Percentiles rank a stretch among this genome's conserved stretches.
phyloP scores from a whole-genome alignment of 2,113 vertebrate species.

The Lampris megalopsis region DNA sequence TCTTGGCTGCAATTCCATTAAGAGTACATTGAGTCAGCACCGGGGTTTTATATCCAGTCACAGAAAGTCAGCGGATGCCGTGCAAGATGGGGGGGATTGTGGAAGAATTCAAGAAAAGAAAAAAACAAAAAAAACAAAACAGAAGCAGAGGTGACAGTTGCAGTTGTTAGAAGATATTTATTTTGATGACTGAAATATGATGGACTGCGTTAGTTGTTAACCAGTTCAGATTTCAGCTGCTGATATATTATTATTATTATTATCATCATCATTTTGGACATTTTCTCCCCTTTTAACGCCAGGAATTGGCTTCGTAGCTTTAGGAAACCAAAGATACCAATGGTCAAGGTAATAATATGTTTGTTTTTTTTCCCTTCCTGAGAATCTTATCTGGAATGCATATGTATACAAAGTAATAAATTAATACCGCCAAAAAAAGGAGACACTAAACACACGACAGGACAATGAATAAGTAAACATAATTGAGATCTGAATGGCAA shows the following conservation, averaged over 20 bases:
- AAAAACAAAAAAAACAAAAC: conserved; percentile 9
- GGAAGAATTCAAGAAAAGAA: not conserved
- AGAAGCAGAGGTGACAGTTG: conserved; percentile 24
- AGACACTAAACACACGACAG: conserved; percentile 78
- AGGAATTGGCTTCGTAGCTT: conserved; percentile 43
- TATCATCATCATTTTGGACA: conserved; percentile 16
- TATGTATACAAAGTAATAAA: conserved; percentile 89
- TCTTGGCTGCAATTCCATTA: too few relatives aligned
- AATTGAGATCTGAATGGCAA: conserved; percentile 54
- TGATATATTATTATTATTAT: conserved; percentile 37
- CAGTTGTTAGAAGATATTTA: conserved; percentile 76
- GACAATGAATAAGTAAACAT: conserved; percentile 83
- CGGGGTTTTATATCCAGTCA: too few relatives aligned
- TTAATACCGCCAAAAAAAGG: conserved; percentile 67
- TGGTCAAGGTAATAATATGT: conserved; percentile 68
- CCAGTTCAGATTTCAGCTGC: conserved; percentile 50
- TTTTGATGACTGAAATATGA: conserved; percentile 68
- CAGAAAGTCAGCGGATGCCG: not conserved
- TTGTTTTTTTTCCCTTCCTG: conserved; percentile 90
- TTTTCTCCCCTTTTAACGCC: conserved; percentile 32
- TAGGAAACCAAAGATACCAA: conserved; percentile 56
- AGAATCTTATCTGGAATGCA: conserved; percentile 93
- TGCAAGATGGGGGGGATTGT: not conserved
- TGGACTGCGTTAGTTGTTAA: conserved; percentile 62
- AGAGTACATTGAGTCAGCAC: too few relatives aligned